Evolutionary conservation across 30 jellyfish, hydroid and myxozoan genomes (phyloP), one percentile per base, ranked within the genome.

Genomic region (Euphysa ruthae): DNA sequence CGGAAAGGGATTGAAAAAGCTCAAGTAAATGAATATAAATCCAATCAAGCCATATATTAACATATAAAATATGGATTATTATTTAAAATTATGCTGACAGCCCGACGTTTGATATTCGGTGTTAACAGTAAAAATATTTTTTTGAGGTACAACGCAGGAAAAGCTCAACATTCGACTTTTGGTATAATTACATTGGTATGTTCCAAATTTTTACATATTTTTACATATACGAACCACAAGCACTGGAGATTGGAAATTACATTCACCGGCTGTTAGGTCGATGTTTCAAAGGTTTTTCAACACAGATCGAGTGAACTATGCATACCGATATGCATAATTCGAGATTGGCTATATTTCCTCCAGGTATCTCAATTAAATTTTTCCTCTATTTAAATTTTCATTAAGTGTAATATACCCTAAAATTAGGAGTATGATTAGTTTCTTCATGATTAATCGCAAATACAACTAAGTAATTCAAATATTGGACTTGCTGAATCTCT

Each of bases 181-280:
- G 76, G 76, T 21, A 43, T 15, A 19, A 43, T 20, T 63, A 63
- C 32, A 63, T 63, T 29, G 63, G 21, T 10, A 63, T 63, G 76
- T 30, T 29, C 12, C 70, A 63, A 38, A 43, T 63, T 26, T 49
- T 63, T n/a, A n/a, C n/a, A 18, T 71, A 27, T 34, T 33, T 38
- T 13, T 35, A n/a, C n/a, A 18, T 58, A 58, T 58, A 58, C 61
- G 71, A 58, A n/a, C 71, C 5, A 23, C 71, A 58, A 23, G 71
- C 27, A 58, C 71, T 58, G 63, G 71, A 43, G 63, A 63, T 21
- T 63, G 71, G 76, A 71, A n/a, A n/a, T n/a, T n/a, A n/a, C n/a
- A n/a, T n/a, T n/a, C n/a, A n/a, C n/a, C n/a, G n/a, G n/a, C n/a
- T n/a, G n/a, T n/a, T n/a, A n/a, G n/a, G n/a, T n/a, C n/a, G n/a